Conservation (phyloP, 2,113 vertebrate genomes). For the Taxidea taxus region DNA sequence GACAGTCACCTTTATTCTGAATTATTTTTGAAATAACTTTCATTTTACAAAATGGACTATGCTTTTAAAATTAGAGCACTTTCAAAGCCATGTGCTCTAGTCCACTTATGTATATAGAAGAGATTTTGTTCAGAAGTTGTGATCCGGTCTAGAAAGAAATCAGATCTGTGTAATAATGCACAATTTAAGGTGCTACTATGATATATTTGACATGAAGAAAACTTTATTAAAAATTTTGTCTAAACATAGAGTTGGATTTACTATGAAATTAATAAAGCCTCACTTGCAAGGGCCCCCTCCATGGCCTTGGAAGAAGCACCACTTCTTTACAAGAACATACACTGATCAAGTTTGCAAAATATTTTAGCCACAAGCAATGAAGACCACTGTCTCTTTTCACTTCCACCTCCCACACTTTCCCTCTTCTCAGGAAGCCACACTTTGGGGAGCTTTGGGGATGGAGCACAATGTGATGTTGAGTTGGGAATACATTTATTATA, state of each 20-base stretch:
- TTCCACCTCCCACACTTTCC: not conserved
- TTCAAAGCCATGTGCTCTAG: not conserved
- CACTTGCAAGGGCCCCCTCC: not conserved
- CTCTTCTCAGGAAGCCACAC: not conserved
- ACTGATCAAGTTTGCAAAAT: not conserved
- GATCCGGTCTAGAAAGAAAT: not conserved
- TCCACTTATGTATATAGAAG: not conserved
- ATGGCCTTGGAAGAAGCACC: not conserved
- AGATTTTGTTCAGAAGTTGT: not conserved
- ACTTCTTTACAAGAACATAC: not conserved
- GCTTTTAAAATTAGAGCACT: not conserved
- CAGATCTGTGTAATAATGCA: not conserved
- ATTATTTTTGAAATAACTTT: not conserved
- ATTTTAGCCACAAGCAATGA: not conserved
- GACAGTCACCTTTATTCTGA: not conserved
- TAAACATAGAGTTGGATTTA: not conserved
- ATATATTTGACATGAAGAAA: not conserved
- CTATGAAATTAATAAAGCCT: not conserved
- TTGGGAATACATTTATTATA: not conserved
- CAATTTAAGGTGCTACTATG: not conserved
- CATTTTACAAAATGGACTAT: not conserved
- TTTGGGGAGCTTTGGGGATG: not conserved
- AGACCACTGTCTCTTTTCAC: not conserved
- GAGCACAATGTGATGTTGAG: not conserved
- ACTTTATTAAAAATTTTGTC: not conserved